Conservation (phyloP, 2,888 invertebrate genomes). For the Chirona hameri region DNA sequence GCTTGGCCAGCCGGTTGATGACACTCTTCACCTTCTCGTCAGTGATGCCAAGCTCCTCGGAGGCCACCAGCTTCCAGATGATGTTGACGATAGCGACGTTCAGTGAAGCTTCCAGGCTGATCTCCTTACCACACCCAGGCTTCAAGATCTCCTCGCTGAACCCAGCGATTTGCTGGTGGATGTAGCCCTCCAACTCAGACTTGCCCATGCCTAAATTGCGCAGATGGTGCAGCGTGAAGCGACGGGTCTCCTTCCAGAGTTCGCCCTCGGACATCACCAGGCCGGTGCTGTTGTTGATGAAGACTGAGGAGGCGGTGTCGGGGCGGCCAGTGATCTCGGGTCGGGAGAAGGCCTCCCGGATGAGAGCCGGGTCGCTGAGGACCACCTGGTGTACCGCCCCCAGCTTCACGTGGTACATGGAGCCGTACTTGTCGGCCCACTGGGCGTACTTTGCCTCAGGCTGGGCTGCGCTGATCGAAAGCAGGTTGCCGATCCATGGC, state of each 20-base stretch:
- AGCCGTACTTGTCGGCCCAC: constrained; percentile 38
- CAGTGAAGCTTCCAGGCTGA: not conserved
- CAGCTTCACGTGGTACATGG: constrained; percentile 39
- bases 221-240: constrained; percentile 22
- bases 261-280: constrained; percentile 8
- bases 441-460: constrained; percentile 1
- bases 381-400: constrained; percentile 37
- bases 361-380: constrained; percentile 35
- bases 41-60: not conserved
- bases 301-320: not conserved
- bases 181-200: not conserved
- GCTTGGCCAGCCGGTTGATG: not conserved
- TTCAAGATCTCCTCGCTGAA: constrained; percentile 12
- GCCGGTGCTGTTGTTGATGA: constrained; percentile 1
- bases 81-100: constrained; percentile 32
- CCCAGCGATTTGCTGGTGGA: not conserved
- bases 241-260: constrained; percentile 4
- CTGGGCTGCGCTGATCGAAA: too few species aligned
- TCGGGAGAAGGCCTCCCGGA: constrained; percentile 38
- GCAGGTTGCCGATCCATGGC: too few species aligned
- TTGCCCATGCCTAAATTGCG: constrained; percentile 28
- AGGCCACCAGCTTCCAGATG: constrained; percentile 32
- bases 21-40: not conserved
- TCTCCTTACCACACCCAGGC: not conserved
- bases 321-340: not conserved